Evolutionary conservation across 2,797 vertebrate genomes (phyloP).

Genomic region (Chloroceryle inda): DNA sequence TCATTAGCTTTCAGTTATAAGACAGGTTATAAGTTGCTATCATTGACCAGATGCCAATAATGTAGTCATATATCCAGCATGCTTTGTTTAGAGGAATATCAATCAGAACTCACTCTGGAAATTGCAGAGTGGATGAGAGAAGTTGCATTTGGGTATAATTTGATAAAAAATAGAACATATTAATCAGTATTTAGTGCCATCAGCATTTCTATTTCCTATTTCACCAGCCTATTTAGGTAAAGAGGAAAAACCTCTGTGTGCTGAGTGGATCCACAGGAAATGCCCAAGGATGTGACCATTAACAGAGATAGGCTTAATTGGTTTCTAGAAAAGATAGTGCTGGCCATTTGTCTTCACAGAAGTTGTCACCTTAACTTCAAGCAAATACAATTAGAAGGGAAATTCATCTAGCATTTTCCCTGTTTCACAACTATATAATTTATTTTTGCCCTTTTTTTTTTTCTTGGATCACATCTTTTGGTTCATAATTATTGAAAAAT

Average conservation of each 20-base stretch:
- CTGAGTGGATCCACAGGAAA: not conserved
- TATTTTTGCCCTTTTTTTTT: not conserved
- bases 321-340: not conserved
- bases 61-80: constrained; percentile 37
- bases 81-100: constrained; percentile 57
- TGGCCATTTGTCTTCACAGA: not conserved
- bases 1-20: constrained; percentile 60
- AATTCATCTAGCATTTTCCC: not conserved
- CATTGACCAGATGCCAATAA: constrained; percentile 63
- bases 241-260: not conserved
- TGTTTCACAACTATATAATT: not conserved
- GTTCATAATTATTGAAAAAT: not conserved
- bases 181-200: constrained; percentile 38
- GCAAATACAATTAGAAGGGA: not conserved
- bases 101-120: constrained; percentile 55
- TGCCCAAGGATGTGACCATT: not conserved
- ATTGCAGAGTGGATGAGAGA: constrained; percentile 40
- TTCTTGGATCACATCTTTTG: not conserved
- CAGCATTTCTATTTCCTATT: not conserved
- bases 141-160: constrained; percentile 53
- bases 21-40: constrained; percentile 56
- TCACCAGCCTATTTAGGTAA: not conserved
- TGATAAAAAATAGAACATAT: constrained; percentile 37
- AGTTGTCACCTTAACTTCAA: not conserved
- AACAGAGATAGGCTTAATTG: not conserved